Conservation (phyloP, 1,140 invertebrate species). For the Musca domestica region DNA sequence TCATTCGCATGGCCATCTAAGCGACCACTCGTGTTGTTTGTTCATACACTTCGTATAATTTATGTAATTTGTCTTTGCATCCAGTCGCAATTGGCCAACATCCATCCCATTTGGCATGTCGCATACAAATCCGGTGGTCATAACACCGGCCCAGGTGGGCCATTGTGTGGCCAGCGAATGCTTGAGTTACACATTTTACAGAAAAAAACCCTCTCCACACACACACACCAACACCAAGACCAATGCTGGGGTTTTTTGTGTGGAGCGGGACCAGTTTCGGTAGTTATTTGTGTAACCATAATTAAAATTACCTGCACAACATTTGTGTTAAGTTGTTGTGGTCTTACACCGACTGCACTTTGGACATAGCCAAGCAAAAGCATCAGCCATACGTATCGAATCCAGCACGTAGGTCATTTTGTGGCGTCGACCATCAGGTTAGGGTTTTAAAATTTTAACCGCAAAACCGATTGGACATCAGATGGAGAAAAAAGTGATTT, state of each 20-base stretch:
- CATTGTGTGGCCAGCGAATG: no score
- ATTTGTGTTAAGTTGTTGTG: conserved; percentile 19
- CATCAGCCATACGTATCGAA: not conserved
- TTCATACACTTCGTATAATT: conserved; percentile 10
- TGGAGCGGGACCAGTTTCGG: no score
- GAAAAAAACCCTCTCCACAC: no score
- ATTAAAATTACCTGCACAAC: conserved; percentile 16
- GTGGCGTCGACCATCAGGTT: not conserved
- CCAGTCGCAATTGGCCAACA: conserved; percentile 16
- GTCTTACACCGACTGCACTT: not conserved
- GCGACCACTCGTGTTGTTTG: conserved; percentile 1
- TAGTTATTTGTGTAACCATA: conserved; percentile 18
- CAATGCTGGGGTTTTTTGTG: no score
- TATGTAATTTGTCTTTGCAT: conserved; percentile 23
- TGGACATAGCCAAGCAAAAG: not conserved
- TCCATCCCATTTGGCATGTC: conserved; percentile 20
- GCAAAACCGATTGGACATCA: no score
- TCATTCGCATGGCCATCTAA: not conserved
- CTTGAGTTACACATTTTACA: not conserved
- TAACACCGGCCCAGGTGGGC: no score
- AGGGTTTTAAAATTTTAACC: no score
- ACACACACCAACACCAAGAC: not conserved
- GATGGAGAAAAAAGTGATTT: no score
- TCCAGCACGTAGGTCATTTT: conserved; percentile 9
- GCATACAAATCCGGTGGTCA: not conserved